phyloP scores from a whole-genome alignment of 2,113 vertebrate species.

The Spizaetus ornatus region DNA sequence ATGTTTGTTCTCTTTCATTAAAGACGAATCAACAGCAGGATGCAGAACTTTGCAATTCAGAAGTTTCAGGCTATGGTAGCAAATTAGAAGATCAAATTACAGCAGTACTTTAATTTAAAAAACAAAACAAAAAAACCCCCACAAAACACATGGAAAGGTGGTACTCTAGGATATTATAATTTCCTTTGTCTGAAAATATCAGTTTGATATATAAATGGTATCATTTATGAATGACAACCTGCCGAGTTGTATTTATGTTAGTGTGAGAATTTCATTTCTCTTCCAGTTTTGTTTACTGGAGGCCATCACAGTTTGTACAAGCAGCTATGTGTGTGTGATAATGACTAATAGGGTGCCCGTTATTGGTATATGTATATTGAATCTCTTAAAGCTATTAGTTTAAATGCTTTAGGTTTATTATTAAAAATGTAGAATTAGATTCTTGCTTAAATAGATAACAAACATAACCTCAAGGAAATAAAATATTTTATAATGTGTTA shows the following conservation, averaged over 20 bases:
- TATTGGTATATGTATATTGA: not conserved
- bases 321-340: not conserved
- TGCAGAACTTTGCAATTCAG: not conserved
- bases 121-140: not conserved
- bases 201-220: not conserved
- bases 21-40: not conserved
- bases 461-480: not conserved
- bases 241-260: not conserved
- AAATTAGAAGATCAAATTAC: not conserved
- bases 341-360: not conserved
- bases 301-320: not conserved
- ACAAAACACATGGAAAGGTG: not conserved
- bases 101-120: not conserved
- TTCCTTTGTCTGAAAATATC: not conserved
- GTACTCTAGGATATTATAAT: not conserved
- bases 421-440: constrained; percentile 4
- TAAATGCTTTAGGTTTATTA: constrained; percentile 5
- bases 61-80: not conserved
- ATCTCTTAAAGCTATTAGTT: constrained; percentile 2
- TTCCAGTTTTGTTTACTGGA: constrained; percentile 19
- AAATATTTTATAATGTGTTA: not conserved
- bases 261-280: not conserved
- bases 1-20: not conserved
- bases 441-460: not conserved
- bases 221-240: not conserved